phyloP scores from a whole-genome alignment of 1,140 invertebrate genomes.

The Neocloeon triangulifer region DNA sequence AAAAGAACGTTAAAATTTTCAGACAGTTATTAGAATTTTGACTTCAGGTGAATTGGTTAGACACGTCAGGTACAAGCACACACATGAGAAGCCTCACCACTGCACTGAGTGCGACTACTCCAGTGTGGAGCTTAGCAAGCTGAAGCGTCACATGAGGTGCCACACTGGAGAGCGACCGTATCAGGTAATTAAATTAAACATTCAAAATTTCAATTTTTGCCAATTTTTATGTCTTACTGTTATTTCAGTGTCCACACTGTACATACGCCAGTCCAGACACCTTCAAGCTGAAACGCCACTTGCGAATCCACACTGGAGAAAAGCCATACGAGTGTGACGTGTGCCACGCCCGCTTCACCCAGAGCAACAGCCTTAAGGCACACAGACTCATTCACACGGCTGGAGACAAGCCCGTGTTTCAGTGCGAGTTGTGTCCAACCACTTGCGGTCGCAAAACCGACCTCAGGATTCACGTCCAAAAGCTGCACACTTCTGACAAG shows the following conservation, averaged over 20 bases:
- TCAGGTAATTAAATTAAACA: conserved; percentile 15
- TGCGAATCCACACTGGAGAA: conserved; percentile 87
- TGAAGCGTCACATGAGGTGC: conserved; percentile 47
- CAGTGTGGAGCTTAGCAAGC: conserved; percentile 37
- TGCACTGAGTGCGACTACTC: conserved; percentile 41
- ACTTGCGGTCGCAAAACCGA: conserved; percentile 94
- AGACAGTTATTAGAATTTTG: conserved; percentile 6
- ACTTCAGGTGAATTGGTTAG: conserved; percentile 26
- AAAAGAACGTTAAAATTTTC: conserved; percentile 2
- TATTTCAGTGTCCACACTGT: conserved; percentile 75
- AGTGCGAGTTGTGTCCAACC: conserved; percentile 85
- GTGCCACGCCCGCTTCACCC: conserved; percentile 81
- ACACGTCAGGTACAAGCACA: conserved; percentile 32
- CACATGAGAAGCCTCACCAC: conserved; percentile 40
- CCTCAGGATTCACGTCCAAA: conserved; percentile 86
- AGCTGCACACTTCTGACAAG: conserved; percentile 82
- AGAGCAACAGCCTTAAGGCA: conserved; percentile 85
- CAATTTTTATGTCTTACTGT: no score
- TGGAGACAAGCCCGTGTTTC: conserved; percentile 82
- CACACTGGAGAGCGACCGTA: conserved; percentile 45
- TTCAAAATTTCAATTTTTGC: no score
- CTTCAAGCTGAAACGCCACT: conserved; percentile 87
- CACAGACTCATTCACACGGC: conserved; percentile 87
- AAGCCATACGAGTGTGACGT: conserved; percentile 85
- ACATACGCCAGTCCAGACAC: conserved; percentile 95